Percentiles rank a stretch among this genome's conserved stretches.
Conservation (phyloP, 2,888 invertebrate species). For the Ceramica pisi region DNA sequence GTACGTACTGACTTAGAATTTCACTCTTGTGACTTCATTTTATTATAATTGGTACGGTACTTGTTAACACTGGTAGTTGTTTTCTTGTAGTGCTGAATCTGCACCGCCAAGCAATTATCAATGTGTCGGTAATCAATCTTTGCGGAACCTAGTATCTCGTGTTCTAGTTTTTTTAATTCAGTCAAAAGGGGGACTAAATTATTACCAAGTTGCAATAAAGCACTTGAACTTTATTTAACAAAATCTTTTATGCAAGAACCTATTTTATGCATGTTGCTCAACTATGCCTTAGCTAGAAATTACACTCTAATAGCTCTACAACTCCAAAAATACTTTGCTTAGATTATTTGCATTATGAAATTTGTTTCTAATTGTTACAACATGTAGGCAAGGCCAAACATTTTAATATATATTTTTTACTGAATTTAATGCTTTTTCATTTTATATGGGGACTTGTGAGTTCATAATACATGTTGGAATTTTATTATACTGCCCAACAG, state of each 20-base stretch:
- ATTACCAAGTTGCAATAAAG: not conserved
- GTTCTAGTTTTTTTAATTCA: not conserved
- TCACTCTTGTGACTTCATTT: constrained; percentile 23
- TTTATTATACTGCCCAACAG: not conserved
- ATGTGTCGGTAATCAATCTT: not conserved
- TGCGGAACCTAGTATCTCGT: not conserved
- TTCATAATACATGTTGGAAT: not conserved
- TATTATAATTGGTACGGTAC: not conserved
- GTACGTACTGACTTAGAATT: constrained; percentile 13
- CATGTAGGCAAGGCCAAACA: not conserved
- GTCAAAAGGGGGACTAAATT: not conserved
- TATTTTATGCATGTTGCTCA: not conserved
- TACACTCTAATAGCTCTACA: not conserved
- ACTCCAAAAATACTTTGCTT: not conserved
- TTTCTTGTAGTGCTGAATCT: not conserved
- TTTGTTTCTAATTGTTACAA: not conserved
- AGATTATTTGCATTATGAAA: constrained; percentile 5
- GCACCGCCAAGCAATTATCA: not conserved
- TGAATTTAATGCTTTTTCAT: not conserved
- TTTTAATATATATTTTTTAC: not conserved
- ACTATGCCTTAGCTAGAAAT: not conserved
- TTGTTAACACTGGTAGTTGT: not conserved
- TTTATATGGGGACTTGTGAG: not conserved
- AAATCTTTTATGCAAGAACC: not conserved
- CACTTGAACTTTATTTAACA: not conserved